These are phyloP conservation scores for Ormyrus rosae DNA, from an alignment of 2,888 invertebrate genomes.

Conservation along the genomic window DNA sequence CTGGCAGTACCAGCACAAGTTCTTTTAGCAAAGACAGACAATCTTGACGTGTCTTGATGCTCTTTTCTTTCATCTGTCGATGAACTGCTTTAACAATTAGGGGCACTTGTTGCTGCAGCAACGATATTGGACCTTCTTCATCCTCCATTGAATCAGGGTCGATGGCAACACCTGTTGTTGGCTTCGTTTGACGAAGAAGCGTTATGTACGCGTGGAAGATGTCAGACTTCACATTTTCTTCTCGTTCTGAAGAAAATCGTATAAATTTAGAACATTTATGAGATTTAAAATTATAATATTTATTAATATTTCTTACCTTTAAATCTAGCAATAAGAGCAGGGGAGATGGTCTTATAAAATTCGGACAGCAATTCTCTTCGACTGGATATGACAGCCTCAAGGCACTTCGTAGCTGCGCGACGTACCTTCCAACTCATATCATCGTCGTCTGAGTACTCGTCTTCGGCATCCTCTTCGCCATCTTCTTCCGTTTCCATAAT, in stretches of 20 bases:
- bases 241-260: slow-evolving; percentile 83
- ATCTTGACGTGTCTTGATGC: slow-evolving; percentile 92
- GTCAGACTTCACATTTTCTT: slow-evolving; percentile 99
- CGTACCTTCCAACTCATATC: slow-evolving; percentile 99
- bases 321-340: slow-evolving; percentile 93
- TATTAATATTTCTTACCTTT: slow-evolving; percentile 81
- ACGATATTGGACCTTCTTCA: slow-evolving; percentile 82
- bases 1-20: slow-evolving; percentile 91
- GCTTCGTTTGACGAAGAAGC: slow-evolving; percentile 91
- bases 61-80: slow-evolving; percentile 89
- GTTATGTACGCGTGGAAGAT: slow-evolving; percentile 98
- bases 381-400: slow-evolving; percentile 95
- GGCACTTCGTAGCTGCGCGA: slow-evolving; percentile 96
- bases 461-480: slow-evolving; percentile 85
- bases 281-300: no score
- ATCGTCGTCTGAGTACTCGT: slow-evolving; percentile 99
- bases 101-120: slow-evolving; percentile 81
- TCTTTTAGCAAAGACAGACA: slow-evolving; percentile 94
- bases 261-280: not conserved
- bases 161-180: slow-evolving; percentile 81
- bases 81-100: slow-evolving; percentile 92
- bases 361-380: slow-evolving; percentile 93
- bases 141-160: slow-evolving; percentile 86
- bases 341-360: slow-evolving; percentile 92
- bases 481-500: slow-evolving; percentile 83